A percentile compares a stretch with the other conserved stretches of the same genome.
Conservation (phyloP, 1,140 invertebrate species). For the Ostrea denselamellosa region DNA sequence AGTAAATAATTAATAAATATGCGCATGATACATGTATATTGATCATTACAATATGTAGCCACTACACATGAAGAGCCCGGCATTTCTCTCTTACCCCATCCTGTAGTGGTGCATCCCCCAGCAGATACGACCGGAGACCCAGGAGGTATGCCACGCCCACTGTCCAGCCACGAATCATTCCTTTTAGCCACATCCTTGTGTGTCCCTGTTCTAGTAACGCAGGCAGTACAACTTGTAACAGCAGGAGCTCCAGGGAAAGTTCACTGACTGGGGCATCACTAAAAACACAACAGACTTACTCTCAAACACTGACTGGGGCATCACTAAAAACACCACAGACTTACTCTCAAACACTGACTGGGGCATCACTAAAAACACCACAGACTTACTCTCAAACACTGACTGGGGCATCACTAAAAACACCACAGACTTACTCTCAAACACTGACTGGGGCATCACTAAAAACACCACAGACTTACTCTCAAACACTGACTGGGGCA, state of each 20-base stretch:
- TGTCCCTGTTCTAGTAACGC: slow-evolving; percentile 97
- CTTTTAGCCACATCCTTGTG: slow-evolving; percentile 94
- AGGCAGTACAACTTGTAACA: slow-evolving; percentile 97
- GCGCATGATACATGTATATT: neutral
- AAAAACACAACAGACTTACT: slow-evolving; percentile 54
- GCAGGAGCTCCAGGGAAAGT: slow-evolving; percentile 93
- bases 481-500: no score
- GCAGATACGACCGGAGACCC: slow-evolving; percentile 92
- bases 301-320: neutral
- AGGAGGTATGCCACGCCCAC: slow-evolving; percentile 90
- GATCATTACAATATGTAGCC: neutral
- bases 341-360: no score
- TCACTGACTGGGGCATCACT: slow-evolving; percentile 89
- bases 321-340: no score
- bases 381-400: no score
- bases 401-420: no score
- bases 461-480: no score
- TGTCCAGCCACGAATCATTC: slow-evolving; percentile 93
- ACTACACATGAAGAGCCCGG: no score
- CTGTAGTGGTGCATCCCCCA: slow-evolving; percentile 81
- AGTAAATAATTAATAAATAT: no score
- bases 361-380: no score
- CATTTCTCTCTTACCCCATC: slow-evolving; percentile 56
- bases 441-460: no score
- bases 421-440: no score